Evolutionary conservation across 2,797 vertebrate species (phyloP), one percentile per base, ranked within the genome.

Genomic region (Scolopax rusticola): DNA sequence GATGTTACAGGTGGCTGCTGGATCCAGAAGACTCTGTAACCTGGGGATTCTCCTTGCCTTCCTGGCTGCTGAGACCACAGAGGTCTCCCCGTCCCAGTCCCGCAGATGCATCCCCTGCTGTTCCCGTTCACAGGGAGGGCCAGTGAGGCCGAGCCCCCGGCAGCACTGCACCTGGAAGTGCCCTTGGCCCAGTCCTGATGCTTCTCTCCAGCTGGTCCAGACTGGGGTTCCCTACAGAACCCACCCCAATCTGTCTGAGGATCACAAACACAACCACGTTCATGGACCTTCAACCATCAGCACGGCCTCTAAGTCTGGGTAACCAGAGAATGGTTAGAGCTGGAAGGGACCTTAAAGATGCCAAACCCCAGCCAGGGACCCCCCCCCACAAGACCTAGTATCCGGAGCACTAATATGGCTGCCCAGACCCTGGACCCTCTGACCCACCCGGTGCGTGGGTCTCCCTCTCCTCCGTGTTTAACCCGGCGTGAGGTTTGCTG

Each of bases 381-480:
- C 33, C 33, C 59, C 28, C 11, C 40, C 36, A 13, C 25, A 17
- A 40, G 16, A 40, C 36, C 27, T 41, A 20, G 6, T 14, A 30
- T 5, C 12, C 20, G 21, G 27, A 41, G 27, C 27, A 21, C 38
- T 5, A 0, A 15, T 1, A 14, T 0, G 3, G 23, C 41, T 28
- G 16, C 21, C 23, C 47, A 11, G 45, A 11, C 15, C 59, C 41
- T 0, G 63, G 20, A 21, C 10, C 3, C 65, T 65, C 47, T 11
- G 33, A 33, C 33, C 33, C 2, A 20, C 19, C 12, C 2, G 7
- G 8, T 2, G 6, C 4, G 0, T 0, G 38, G 32, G 7, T 59
- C 60, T 27, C 30, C 38, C 40, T 28, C 45, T 19, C 2, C 28
- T 15, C 36, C 2, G 2, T 9, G 30, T 63, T 30, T 28, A 12